These are phyloP conservation scores for Cyclura pinguis DNA, from an alignment of 2,797 vertebrate genomes.

Conservation along the genomic window DNA sequence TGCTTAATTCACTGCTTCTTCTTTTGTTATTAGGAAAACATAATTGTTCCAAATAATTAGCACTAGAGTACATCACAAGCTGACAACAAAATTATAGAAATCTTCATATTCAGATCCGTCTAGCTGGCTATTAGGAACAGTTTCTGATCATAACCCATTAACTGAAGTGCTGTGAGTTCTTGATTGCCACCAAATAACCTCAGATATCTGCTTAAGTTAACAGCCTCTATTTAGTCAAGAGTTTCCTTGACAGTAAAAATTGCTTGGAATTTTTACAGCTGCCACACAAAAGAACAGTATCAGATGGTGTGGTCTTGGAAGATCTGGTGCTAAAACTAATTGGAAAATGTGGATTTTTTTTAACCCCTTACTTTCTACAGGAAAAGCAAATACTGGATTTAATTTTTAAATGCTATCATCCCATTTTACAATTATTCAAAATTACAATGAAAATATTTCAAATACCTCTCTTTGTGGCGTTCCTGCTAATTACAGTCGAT, in stretches of 20 bases:
- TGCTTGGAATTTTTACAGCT: constrained; percentile 81
- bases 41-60: constrained; percentile 89
- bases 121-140: constrained; percentile 85
- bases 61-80: constrained; percentile 85
- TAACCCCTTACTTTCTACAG: constrained; percentile 65
- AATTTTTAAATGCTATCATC: constrained; percentile 40
- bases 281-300: constrained; percentile 80
- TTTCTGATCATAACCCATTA: constrained; percentile 86
- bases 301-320: constrained; percentile 61
- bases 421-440: constrained; percentile 63
- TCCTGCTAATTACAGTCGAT: constrained; percentile 20
- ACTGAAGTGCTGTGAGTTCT: constrained; percentile 81
- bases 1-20: constrained; percentile 84
- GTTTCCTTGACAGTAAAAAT: constrained; percentile 83
- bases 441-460: constrained; percentile 48
- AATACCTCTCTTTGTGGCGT: constrained; percentile 44
- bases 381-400: constrained; percentile 61
- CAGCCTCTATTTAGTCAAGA: constrained; percentile 81
- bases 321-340: constrained; percentile 72
- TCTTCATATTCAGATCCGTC: constrained; percentile 85
- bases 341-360: constrained; percentile 76
- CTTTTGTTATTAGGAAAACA: constrained; percentile 88
- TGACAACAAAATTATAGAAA: constrained; percentile 90
- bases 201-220: constrained; percentile 82
- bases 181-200: constrained; percentile 84